Conservation (phyloP, 1,140 invertebrate species). For the Philaenus spumarius region DNA sequence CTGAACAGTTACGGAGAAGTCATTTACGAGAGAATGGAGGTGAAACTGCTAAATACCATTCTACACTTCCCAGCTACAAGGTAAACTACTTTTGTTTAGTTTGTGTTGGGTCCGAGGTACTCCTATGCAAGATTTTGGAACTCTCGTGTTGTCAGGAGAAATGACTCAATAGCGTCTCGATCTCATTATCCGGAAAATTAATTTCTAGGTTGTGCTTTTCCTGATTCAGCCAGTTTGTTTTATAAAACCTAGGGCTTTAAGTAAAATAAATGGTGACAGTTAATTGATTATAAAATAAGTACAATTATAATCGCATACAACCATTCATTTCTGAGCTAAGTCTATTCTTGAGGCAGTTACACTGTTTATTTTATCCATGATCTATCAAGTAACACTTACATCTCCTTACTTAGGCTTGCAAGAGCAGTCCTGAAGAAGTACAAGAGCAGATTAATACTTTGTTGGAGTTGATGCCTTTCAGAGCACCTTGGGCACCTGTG, state of each 20-base stretch:
- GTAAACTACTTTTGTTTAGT: conserved; percentile 36
- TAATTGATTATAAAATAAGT: too few species aligned
- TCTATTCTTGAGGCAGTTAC: neutral
- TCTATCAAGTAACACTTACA: conserved; percentile 26
- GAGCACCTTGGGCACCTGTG: conserved; percentile 77
- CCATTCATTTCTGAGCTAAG: neutral
- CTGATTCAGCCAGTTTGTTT: neutral
- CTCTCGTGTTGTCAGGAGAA: too few species aligned
- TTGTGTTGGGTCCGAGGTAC: too few species aligned
- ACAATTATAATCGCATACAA: neutral
- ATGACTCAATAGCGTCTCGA: too few species aligned
- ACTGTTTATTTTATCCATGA: neutral
- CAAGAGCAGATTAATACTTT: conserved; percentile 77
- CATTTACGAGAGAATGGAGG: conserved; percentile 43
- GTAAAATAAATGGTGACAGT: too few species aligned
- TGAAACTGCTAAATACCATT: conserved; percentile 22
- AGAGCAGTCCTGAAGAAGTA: conserved; percentile 66
- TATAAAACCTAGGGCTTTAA: too few species aligned
- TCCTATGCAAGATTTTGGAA: too few species aligned
- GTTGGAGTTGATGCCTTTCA: conserved; percentile 66
- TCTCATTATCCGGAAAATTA: too few species aligned
- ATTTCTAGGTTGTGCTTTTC: too few species aligned
- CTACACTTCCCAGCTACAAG: conserved; percentile 54
- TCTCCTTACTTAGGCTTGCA: too few species aligned
- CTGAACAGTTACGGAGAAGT: conserved; percentile 66